These are phyloP conservation scores for Ivindomyrus marchei DNA, from an alignment of 2,113 vertebrate species.

Conservation along the genomic window DNA sequence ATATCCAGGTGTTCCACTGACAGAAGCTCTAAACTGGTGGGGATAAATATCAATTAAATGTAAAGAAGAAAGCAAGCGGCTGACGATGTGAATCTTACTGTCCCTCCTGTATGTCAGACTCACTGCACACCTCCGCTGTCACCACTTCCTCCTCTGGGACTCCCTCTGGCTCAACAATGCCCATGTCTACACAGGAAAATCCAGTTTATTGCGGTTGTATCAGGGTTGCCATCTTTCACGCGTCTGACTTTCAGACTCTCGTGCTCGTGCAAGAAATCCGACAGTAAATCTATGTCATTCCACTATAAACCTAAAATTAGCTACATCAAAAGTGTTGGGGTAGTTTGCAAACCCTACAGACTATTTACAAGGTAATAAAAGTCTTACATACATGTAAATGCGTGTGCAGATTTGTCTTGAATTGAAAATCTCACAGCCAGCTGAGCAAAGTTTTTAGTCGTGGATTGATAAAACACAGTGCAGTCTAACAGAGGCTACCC, in stretches of 20 bases:
- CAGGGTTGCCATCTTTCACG: neutral
- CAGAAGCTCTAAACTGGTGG: neutral
- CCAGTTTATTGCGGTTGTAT: neutral
- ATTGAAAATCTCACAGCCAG: neutral
- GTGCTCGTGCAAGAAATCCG: neutral
- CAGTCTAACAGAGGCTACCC: neutral
- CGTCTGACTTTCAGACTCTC: neutral
- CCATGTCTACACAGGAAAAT: neutral
- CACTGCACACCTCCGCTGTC: slow-evolving; percentile 64
- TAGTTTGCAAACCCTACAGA: neutral
- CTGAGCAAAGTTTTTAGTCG: neutral
- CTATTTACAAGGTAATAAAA: neutral
- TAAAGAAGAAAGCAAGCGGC: neutral
- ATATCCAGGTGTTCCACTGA: neutral
- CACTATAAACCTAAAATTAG: neutral
- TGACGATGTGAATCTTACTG: slow-evolving; percentile 58
- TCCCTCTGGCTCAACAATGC: neutral
- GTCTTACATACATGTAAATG: neutral
- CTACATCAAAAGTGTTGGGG: neutral
- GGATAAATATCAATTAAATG: neutral
- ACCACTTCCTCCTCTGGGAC: slow-evolving; percentile 30
- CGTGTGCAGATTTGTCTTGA: neutral
- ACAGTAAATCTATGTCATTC: neutral
- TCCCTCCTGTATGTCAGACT: slow-evolving; percentile 69
- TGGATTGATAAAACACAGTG: neutral